Base-by-base conservation (phyloP, 2,113 vertebrate genomes). In the Lipophrys pholis region DNA sequence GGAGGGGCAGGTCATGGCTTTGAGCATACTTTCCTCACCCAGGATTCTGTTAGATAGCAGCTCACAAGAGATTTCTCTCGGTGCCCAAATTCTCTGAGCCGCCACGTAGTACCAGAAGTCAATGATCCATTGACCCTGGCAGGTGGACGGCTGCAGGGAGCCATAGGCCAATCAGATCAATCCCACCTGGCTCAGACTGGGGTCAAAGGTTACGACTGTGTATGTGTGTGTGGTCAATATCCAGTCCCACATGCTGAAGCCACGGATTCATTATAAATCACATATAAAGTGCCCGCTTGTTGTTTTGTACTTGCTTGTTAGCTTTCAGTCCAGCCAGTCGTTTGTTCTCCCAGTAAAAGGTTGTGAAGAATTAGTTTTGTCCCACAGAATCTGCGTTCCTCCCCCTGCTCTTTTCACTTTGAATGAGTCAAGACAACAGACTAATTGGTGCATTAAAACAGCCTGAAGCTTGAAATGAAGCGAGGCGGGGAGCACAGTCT, bases 1-100 rank as follows among this genome's bases (percentile, higher is more conserved):
- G 7, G 81, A 74, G 69, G 86, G 63, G 75, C 83, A 85, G 87
- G 90, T 92, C 88, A 78, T 2, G 40, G 80, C 80, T 89, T 82
- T 85, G 70, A 77, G 78, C 70, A 52, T 73, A 69, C 89, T 87
- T 76, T 80, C 77, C 78, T 85, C 67, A 2, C 72, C 64, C 59
- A 86, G 68, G 60, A 62, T 82, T 77, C 80, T 57, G 41, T 60
- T 35, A 39, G 55, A 76, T 67, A 51, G 53, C 43, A 61, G 75
- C 51, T 40, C 69, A 48, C 64, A 6, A 48, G 78, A 73, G 69
- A 53, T 69, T 81, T 64, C 48, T 21, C n/a, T 66, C 48, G 60
- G 36, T 81, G 57, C 38, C 40, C 30, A 65, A 72, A 69, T 57
- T 77, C 72, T 72, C 62, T 12, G 45, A 59, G 73, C 48, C 63